A percentile compares a stretch with the other conserved stretches of the same genome.
Evolutionary conservation across 2,797 vertebrate species (phyloP).

Genomic region (Tapirus indicus): DNA sequence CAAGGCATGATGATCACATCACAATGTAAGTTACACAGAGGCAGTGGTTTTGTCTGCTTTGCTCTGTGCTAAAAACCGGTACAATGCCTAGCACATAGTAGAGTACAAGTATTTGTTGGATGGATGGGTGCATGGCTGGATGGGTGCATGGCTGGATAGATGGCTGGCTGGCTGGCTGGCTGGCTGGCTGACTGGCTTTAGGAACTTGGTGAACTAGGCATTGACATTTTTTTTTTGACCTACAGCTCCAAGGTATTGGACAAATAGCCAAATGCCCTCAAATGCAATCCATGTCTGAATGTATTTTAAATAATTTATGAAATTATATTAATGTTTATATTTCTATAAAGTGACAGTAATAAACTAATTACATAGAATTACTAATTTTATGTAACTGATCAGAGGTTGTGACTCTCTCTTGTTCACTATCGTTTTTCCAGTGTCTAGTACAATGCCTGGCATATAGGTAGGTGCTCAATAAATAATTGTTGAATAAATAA

Average conservation of each 20-base stretch:
- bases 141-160: neutral
- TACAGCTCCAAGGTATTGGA: neutral
- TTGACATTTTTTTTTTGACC: neutral
- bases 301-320: constrained; percentile 54
- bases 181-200: neutral
- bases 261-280: constrained; percentile 19
- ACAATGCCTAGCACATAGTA: neutral
- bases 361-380: constrained; percentile 41
- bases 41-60: neutral
- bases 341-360: neutral
- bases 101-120: neutral
- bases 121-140: neutral
- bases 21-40: neutral
- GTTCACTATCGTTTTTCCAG: neutral
- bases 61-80: neutral
- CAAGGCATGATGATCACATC: neutral
- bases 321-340: constrained; percentile 2
- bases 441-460: neutral
- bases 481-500: constrained; percentile 30
- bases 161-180: neutral
- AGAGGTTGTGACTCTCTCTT: neutral
- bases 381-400: neutral
- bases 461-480: neutral
- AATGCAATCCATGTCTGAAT: constrained; percentile 44
- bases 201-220: neutral